phyloP scores from a whole-genome alignment of 1,140 invertebrate genomes.

The Protaetia brevitarsis region DNA sequence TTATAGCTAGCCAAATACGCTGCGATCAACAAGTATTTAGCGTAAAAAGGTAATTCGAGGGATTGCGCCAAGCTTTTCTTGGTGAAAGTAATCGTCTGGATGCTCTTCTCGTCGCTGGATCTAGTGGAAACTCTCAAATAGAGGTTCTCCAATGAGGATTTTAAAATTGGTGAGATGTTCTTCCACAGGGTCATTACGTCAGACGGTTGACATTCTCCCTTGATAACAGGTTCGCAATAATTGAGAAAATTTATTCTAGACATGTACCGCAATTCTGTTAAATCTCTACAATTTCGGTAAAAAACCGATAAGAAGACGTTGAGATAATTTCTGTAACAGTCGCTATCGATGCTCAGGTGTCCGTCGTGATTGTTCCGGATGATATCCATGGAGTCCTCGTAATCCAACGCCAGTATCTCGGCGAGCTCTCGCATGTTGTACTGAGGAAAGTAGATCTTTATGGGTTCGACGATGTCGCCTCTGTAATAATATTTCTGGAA shows the following conservation, averaged over 20 bases:
- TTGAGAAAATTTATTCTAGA: slow-evolving; percentile 65
- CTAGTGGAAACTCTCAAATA: slow-evolving; percentile 64
- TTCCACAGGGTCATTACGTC: slow-evolving; percentile 72
- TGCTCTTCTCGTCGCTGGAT: slow-evolving; percentile 25
- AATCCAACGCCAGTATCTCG: slow-evolving; percentile 64
- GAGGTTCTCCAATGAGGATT: slow-evolving; percentile 69
- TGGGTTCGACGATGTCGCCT: slow-evolving; percentile 68
- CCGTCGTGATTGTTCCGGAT: slow-evolving; percentile 39
- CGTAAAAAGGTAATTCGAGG: slow-evolving; percentile 84
- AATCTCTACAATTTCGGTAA: slow-evolving; percentile 74
- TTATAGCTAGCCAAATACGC: slow-evolving; percentile 90
- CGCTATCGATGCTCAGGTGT: slow-evolving; percentile 51
- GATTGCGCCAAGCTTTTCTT: slow-evolving; percentile 56
- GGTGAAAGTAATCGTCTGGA: slow-evolving; percentile 32
- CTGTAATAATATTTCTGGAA: slow-evolving; percentile 76
- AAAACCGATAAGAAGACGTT: slow-evolving; percentile 79
- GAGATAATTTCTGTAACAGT: slow-evolving; percentile 76
- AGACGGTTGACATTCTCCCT: slow-evolving; percentile 53
- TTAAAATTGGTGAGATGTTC: slow-evolving; percentile 71
- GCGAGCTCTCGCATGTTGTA: slow-evolving; percentile 75
- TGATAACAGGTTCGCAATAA: slow-evolving; percentile 72
- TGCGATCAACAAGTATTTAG: slow-evolving; percentile 83
- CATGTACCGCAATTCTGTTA: slow-evolving; percentile 75
- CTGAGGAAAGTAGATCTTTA: slow-evolving; percentile 75
- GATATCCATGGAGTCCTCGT: slow-evolving; percentile 35